Evolutionary conservation across 2,888 invertebrate genomes (phyloP), one percentile per base, ranked within the genome.

Genomic region (Chrysolina haemoptera): DNA sequence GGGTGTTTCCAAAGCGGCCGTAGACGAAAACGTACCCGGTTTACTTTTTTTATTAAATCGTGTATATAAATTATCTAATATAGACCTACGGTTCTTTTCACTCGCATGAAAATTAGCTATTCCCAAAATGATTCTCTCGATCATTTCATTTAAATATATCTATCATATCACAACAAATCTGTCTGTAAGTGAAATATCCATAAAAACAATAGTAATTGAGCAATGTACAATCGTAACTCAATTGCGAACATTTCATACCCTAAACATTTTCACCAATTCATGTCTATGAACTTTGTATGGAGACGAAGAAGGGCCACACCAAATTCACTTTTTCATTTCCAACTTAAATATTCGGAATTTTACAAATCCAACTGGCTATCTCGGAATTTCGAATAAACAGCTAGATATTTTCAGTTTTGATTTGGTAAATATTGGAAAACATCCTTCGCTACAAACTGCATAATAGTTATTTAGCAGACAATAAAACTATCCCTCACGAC

Each of bases 41-140:
- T 76, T 75, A 77, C 76, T 75, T 71, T 77, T 73, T 70, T 71
- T 64, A 75, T 74, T 73, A 78, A 77, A 74, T 79, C 76, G 70
- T 78, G 74, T 80, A 80, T 82, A 82, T 84, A 84, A 84, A 82
- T 86, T 86, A 88, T 88, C 88, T 88, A 88, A 88, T 88, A 88
- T 88, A 88, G 88, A 88, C 87, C 88, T 88, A 88, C 88, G 75
- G 78, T 83, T 87, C 84, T 87, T 88, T 85, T 85, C 87, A 87
- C 83, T 85, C 82, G 83, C 85, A 87, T 88, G 88, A 88, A 88
- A 88, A 86, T 83, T 78, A 76, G 48, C 76, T 77, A 80, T 77
- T 76, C 79, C 81, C 76, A 76, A 74, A 78, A 77, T 79, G 76
- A 80, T 79, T 74, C 75, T 76, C 76, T 78, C 77, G 79, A 81